These are phyloP conservation scores for Eleutherodactylus coqui DNA, from an alignment of 2,797 vertebrate genomes.

Conservation along the genomic window DNA sequence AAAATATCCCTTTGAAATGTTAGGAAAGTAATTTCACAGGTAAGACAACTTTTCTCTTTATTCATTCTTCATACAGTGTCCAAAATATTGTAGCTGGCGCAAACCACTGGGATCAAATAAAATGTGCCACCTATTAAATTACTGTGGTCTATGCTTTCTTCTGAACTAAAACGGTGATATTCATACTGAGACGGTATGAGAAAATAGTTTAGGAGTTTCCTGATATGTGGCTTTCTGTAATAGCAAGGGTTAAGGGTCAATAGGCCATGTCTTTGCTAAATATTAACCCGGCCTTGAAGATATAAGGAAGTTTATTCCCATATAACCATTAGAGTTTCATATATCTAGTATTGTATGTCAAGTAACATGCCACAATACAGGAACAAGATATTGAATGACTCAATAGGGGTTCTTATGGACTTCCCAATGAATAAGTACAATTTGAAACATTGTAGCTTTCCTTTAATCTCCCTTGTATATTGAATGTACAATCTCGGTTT, in stretches of 20 bases:
- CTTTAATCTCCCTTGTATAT: background rate
- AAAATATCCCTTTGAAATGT: no score
- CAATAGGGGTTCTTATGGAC: background rate
- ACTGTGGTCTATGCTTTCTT: background rate
- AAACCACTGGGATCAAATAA: background rate
- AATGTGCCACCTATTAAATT: background rate
- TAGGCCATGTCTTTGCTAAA: conserved; percentile 27
- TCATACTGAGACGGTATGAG: no score
- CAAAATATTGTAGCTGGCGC: background rate
- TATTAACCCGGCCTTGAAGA: conserved; percentile 55
- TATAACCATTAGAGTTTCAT: background rate
- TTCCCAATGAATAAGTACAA: background rate
- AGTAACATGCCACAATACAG: background rate
- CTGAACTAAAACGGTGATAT: no score
- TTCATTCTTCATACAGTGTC: background rate
- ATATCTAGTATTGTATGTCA: no score
- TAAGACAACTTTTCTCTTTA: no score
- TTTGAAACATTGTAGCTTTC: background rate
- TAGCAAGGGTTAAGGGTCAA: conserved; percentile 40
- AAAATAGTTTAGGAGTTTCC: background rate
- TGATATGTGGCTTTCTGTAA: background rate
- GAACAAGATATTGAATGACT: no score
- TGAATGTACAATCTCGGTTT: background rate
- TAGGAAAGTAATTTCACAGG: no score
- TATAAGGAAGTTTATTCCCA: conserved; percentile 20